Evolutionary conservation across 2,888 invertebrate genomes (phyloP).

Genomic region (Bombyx huttoni): DNA sequence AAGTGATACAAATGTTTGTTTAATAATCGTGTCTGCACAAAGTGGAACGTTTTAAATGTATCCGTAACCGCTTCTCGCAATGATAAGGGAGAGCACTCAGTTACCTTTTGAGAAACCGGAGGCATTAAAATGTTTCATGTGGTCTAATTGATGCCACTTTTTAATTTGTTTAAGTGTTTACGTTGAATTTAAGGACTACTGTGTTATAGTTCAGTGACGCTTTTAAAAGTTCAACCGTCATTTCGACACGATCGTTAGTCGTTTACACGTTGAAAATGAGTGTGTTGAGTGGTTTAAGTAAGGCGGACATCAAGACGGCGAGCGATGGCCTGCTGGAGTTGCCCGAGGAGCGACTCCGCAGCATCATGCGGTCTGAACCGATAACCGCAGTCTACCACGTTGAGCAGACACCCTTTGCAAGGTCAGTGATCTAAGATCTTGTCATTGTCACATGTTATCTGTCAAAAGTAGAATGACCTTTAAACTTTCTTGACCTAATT

Average conservation of each 20-base stretch:
- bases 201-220: slow-evolving; percentile 62
- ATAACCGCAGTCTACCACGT: slow-evolving; percentile 85
- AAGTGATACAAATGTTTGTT: slow-evolving; percentile 66
- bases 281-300: slow-evolving; percentile 68
- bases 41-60: slow-evolving; percentile 58
- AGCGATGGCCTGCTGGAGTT: slow-evolving; percentile 82
- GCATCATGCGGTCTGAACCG: slow-evolving; percentile 79
- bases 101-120: slow-evolving; percentile 68
- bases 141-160: slow-evolving; percentile 58
- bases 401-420: slow-evolving; percentile 88
- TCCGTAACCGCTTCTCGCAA: slow-evolving; percentile 69
- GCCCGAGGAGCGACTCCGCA: slow-evolving; percentile 76
- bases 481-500: slow-evolving; percentile 12
- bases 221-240: slow-evolving; percentile 37
- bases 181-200: slow-evolving; percentile 62
- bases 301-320: slow-evolving; percentile 71
- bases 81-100: slow-evolving; percentile 69
- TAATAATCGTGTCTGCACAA: slow-evolving; percentile 49
- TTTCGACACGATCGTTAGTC: slow-evolving; percentile 57
- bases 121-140: slow-evolving; percentile 69
- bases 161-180: slow-evolving; percentile 61
- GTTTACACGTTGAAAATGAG: slow-evolving; percentile 69
- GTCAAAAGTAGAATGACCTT: slow-evolving; percentile 14
- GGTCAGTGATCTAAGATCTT: slow-evolving; percentile 62
- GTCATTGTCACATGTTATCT: slow-evolving; percentile 8